Evolutionary conservation across 2,113 vertebrate species (phyloP).

Genomic region (Oenanthe melanoleuca): DNA sequence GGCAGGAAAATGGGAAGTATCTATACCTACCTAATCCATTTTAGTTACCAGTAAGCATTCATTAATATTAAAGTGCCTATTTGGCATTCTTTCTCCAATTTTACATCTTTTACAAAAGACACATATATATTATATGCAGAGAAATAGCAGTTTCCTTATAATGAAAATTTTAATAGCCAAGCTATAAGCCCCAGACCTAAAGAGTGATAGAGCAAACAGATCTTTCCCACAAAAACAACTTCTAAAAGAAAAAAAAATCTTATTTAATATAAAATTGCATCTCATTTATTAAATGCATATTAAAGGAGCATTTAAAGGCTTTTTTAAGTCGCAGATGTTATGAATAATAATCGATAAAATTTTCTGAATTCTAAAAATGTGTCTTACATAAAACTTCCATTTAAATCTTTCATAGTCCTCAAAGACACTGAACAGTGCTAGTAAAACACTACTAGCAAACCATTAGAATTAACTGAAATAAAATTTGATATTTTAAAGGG

Average conservation of each 20-base stretch:
- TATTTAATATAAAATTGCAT: slow-evolving; percentile 68
- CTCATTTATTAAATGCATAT: slow-evolving; percentile 68
- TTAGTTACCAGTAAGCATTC: background rate
- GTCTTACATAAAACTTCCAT: slow-evolving; percentile 69
- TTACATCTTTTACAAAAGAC: background rate
- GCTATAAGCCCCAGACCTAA: slow-evolving; percentile 38
- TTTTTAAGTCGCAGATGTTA: slow-evolving; percentile 77
- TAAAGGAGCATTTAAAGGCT: slow-evolving; percentile 69
- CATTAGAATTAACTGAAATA: slow-evolving; percentile 55
- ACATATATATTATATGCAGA: background rate
- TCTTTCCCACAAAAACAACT: background rate
- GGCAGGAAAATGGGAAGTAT: background rate
- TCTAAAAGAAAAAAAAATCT: slow-evolving; percentile 46
- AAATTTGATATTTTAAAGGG: slow-evolving; percentile 15
- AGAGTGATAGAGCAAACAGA: background rate
- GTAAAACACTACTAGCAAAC: slow-evolving; percentile 59
- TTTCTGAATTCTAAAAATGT: slow-evolving; percentile 68
- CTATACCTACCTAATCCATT: background rate
- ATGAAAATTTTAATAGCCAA: slow-evolving; percentile 30
- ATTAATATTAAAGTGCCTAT: background rate
- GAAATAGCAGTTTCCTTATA: slow-evolving; percentile 12
- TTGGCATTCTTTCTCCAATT: background rate
- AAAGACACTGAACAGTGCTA: slow-evolving; percentile 52
- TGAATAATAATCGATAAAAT: slow-evolving; percentile 76
- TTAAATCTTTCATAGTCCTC: slow-evolving; percentile 70